Evolutionary conservation across 2,888 invertebrate species (phyloP), one percentile per base, ranked within the genome.

Genomic region (Clivina fossor): DNA sequence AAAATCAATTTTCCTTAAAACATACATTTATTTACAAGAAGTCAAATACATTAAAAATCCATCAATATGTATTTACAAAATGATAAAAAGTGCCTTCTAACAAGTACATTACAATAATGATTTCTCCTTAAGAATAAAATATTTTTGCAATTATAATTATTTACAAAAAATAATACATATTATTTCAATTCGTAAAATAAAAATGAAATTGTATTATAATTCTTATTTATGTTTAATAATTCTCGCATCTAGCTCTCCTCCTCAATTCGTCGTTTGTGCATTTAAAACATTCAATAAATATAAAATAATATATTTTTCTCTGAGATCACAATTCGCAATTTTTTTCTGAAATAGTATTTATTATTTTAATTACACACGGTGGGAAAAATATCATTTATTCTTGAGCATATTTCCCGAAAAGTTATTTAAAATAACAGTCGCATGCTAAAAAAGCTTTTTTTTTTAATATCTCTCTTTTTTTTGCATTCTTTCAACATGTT

Each of bases 1-100:
- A 40, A 50, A 38, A 49, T 53, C 44, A 30, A 38, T 50, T 51
- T 55, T 55, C 20, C 37, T 53, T 53, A 44, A 55, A 55, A 55
- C 55, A 47, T 55, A 55, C 47, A 55, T 30, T 55, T 55, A 55
- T 55, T 55, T 55, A 55, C 55, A 55, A 53, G 44, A 44, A 53
- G 38, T 46, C 46, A 55, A 55, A 55, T 47, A 55, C 55, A 55
- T 55, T 46, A 47, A 55, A 51, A 55, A 47, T 55, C 55, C 55
- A 55, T 55, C 47, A 38, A 55, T 55, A 38, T 47, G 47, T 55
- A 55, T 55, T 47, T 55, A 55, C 55, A 55, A 55, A 55, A 50
- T 33, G 43, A 51, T 41, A 41, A 43, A 51, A 40, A 30, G 47
- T 55, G 47, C 38, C 55, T 55, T 28, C 55, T 55, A 55, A 55